These are phyloP conservation scores for Clarias batrachus DNA, from an alignment of 2,113 vertebrate genomes.

Conservation along the genomic window DNA sequence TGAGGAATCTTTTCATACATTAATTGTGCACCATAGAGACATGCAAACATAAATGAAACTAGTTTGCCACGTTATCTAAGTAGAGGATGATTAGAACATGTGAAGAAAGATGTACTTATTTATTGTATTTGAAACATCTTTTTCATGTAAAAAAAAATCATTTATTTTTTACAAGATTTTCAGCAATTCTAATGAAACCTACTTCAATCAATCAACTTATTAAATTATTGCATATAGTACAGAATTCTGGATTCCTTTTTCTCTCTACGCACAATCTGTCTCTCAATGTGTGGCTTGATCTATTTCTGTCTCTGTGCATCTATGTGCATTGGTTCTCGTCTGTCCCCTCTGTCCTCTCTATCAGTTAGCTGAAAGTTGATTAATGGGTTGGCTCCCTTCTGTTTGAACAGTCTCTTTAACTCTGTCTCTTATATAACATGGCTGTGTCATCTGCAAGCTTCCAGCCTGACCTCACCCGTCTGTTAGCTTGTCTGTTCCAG, in stretches of 20 bases:
- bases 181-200: neutral
- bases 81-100: neutral
- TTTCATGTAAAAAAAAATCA: neutral
- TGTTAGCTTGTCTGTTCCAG: neutral
- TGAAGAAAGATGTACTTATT: neutral
- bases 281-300: neutral
- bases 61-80: neutral
- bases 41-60: neutral
- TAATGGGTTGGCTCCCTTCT: constrained; percentile 20
- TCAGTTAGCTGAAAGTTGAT: constrained; percentile 30
- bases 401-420: constrained; percentile 32
- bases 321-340: neutral
- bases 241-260: neutral
- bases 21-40: too few relatives aligned
- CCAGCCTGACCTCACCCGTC: neutral
- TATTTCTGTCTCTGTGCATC: constrained; percentile 2
- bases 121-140: neutral
- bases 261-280: neutral
- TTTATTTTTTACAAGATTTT: neutral
- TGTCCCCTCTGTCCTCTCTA: neutral
- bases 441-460: neutral
- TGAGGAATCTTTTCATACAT: too few relatives aligned
- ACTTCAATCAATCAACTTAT: neutral
- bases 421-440: neutral
- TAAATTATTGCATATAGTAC: neutral